A percentile compares a stretch with the other conserved stretches of the same genome.
Evolutionary conservation across 2,113 vertebrate genomes (phyloP).

Genomic region (Cisticola juncidis): DNA sequence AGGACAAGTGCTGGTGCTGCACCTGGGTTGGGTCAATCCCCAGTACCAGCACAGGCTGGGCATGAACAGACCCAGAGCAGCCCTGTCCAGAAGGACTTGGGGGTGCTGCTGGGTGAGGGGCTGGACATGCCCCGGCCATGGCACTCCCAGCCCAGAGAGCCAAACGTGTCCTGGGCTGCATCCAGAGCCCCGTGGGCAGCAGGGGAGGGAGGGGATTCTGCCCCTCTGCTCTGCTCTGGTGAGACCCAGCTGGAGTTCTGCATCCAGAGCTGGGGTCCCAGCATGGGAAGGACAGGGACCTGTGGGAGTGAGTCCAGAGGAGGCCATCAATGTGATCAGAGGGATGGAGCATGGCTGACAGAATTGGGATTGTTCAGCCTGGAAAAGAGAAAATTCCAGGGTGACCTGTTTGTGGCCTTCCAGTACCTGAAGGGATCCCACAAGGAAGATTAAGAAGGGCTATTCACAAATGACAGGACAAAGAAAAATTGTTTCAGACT

Average conservation of each 20-base stretch:
- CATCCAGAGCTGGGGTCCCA: neutral
- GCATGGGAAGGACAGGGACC: neutral
- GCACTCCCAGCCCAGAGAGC: neutral
- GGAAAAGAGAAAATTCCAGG: neutral
- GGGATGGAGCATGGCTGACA: neutral
- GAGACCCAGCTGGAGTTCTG: neutral
- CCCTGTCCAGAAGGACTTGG: neutral
- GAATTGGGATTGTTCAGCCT: neutral
- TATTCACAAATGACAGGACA: neutral
- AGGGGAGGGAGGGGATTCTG: neutral
- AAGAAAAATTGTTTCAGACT: neutral
- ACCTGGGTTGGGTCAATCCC: rapidly evolving
- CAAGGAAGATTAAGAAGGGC: neutral
- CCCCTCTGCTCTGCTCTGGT: neutral
- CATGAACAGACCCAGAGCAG: no score
- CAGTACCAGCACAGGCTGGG: neutral
- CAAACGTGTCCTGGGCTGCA: neutral
- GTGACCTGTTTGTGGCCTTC: neutral
- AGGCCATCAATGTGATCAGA: rapidly evolving
- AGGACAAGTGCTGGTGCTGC: neutral
- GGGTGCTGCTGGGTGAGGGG: neutral
- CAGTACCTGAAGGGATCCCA: neutral
- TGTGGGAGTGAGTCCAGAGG: rapidly evolving
- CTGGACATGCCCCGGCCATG: neutral
- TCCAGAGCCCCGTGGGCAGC: neutral